Evolutionary conservation across 1,140 invertebrate species (phyloP), one percentile per base, ranked within the genome.

Genomic region (Euwallacea fornicatus): DNA sequence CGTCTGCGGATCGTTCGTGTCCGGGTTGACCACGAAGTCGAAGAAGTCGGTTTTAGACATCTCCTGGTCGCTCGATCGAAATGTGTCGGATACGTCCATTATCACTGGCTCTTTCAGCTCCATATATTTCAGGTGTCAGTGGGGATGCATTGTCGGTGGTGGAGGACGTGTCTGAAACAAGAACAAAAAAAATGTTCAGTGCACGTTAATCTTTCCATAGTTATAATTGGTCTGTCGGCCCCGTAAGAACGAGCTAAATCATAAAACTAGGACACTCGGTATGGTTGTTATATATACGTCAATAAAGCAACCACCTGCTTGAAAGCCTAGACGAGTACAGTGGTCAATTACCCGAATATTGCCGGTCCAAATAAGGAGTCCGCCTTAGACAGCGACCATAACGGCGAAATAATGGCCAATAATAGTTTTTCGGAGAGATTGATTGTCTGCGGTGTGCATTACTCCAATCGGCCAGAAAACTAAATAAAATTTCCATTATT

Each of bases 21-120:
- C 89, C 75, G 91, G 89, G 6, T 90, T 89, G n/a, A 91, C 90
- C 50, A 93, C 91, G 81, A 93, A 92, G 80, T 93, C 91, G 83
- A 93, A 93, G 84, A 93, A 94, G 81, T 93, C 92, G 59, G 90
- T 90, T 81, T 93, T 93, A 15, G 87, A 85, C 72, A 90, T 83
- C 77, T 91, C 89, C 81, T 91, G 87, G 80, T 86, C 85, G 8
- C 76, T 87, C 86, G 86, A 85, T 77, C 87, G 86, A 83, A 91
- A 91, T 81, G 90, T 87, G 84, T 92, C 90, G 79, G 89, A 90
- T 80, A 93, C 87, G 85, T 91, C 91, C 91, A 92, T 91, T 78
- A 81, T 82, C 76, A 79, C 78, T 76, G 75, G 69, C 76, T 77
- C 73, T 76, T 76, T 75, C 6, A 77, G 74, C 70, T 78, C 71